Percentiles rank a stretch among this genome's conserved stretches.
Evolutionary conservation across 2,888 invertebrate genomes (phyloP).

Genomic region (Petrophora chlorosata): DNA sequence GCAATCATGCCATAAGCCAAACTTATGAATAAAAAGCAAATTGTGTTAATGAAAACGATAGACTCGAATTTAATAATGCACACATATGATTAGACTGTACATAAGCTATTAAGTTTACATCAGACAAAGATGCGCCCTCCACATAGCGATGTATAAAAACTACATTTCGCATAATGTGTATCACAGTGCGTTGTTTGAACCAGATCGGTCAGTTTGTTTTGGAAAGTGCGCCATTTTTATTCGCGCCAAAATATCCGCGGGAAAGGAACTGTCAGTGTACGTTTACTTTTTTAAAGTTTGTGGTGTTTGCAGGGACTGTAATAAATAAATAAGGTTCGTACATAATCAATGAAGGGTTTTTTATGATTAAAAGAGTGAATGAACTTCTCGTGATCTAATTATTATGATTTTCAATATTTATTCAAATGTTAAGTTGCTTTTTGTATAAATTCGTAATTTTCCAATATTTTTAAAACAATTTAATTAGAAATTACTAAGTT

Average conservation of each 20-base stretch:
- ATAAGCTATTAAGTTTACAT: constrained; percentile 42
- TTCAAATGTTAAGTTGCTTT: no score
- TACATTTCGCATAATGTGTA: constrained; percentile 58
- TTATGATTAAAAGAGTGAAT: not conserved
- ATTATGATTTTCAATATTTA: not conserved
- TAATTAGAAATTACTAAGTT: no score
- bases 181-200: constrained; percentile 58
- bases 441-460: no score
- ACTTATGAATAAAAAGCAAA: constrained; percentile 15
- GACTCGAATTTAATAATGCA: constrained; percentile 34
- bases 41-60: constrained; percentile 18
- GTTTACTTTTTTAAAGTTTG: constrained; percentile 6
- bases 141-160: constrained; percentile 60
- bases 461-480: no score
- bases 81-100: constrained; percentile 20
- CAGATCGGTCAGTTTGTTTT: constrained; percentile 50
- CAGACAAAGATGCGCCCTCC: constrained; percentile 53
- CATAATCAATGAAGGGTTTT: not conserved
- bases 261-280: constrained; percentile 27
- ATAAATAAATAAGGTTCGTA: not conserved
- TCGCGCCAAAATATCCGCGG: constrained; percentile 46
- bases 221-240: constrained; percentile 39
- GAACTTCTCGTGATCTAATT: not conserved
- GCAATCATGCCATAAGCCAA: constrained; percentile 11
- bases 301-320: constrained; percentile 5